Conservation (phyloP, 1,140 invertebrate species). For the Acromyrmex echinatior region DNA sequence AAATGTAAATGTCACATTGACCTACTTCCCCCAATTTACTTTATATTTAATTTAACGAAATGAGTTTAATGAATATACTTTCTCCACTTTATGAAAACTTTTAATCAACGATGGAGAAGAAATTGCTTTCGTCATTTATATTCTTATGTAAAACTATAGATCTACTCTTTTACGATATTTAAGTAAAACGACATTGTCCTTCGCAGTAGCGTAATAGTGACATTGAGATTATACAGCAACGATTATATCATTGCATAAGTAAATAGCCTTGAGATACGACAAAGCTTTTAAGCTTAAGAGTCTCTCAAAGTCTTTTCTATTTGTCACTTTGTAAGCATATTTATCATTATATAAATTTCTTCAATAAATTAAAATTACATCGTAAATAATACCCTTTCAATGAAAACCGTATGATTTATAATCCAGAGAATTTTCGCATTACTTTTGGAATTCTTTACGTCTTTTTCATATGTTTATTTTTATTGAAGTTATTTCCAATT, state of each 20-base stretch:
- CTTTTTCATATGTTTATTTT: neutral
- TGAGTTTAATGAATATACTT: conserved; percentile 9
- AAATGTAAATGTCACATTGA: conserved; percentile 17
- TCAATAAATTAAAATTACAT: neutral
- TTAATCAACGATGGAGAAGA: neutral
- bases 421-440: neutral
- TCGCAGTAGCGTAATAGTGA: conserved; percentile 43
- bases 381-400: neutral
- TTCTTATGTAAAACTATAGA: neutral
- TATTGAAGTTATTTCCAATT: neutral
- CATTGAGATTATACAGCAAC: conserved; percentile 54
- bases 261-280: conserved; percentile 39
- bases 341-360: neutral
- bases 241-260: conserved; percentile 48
- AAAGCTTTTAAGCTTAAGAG: conserved; percentile 39
- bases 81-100: conserved; percentile 15
- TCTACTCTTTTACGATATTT: conserved; percentile 11
- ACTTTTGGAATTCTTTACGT: neutral
- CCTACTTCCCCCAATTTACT: neutral
- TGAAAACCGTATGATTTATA: neutral
- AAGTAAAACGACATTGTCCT: conserved; percentile 25
- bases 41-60: neutral
- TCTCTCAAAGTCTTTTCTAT: neutral
- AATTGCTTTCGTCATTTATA: neutral
- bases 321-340: neutral